Conservation (phyloP, 2,113 vertebrate genomes). For the Cyanistes caeruleus region DNA sequence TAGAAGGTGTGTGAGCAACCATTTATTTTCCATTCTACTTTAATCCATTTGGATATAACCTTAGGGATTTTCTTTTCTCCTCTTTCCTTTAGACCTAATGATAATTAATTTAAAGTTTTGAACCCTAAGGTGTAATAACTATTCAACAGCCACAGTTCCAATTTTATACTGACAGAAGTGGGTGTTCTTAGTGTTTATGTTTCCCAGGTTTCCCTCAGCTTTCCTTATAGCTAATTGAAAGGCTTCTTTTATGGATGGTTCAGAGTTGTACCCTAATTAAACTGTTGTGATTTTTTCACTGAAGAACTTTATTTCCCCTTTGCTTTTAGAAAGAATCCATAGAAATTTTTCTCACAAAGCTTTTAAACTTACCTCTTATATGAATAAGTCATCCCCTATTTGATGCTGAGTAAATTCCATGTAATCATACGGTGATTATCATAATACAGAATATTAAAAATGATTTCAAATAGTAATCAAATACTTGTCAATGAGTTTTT, state of each 20-base stretch:
- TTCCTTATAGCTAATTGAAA: neutral
- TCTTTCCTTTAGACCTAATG: neutral
- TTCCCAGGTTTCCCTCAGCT: neutral
- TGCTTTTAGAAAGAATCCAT: neutral
- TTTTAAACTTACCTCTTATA: neutral
- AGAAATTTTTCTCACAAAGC: neutral
- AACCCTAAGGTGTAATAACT: neutral
- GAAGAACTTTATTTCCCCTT: neutral
- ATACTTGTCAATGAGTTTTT: neutral
- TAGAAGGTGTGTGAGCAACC: neutral
- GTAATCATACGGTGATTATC: neutral
- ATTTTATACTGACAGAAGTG: neutral
- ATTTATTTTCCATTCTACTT: neutral
- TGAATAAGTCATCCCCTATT: neutral
- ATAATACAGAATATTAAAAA: neutral
- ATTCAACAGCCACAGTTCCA: neutral
- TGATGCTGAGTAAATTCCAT: neutral
- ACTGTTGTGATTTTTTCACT: neutral
- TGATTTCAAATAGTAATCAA: neutral
- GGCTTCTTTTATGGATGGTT: neutral
- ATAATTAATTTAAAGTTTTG: constrained; percentile 24
- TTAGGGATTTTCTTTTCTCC: neutral
- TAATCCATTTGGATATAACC: neutral
- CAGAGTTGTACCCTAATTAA: neutral
- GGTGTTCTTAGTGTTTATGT: neutral